Conservation (phyloP, 1,140 invertebrate species). For the Antheraea pernyi region DNA sequence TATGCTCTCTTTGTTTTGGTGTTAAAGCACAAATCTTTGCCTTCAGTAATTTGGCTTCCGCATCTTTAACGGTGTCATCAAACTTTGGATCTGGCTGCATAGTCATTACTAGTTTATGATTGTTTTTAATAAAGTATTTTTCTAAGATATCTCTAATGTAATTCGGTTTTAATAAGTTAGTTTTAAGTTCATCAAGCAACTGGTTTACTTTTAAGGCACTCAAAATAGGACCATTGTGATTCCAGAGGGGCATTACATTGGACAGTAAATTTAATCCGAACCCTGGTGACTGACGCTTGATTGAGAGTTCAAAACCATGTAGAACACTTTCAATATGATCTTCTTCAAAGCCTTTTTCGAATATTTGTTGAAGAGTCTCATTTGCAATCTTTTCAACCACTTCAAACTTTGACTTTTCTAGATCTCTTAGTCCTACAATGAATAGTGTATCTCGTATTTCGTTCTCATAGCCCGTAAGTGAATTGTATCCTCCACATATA, state of each 20-base stretch:
- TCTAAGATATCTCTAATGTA: constrained; percentile 90
- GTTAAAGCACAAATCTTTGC: constrained; percentile 82
- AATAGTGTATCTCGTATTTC: constrained; percentile 91
- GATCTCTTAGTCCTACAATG: constrained; percentile 91
- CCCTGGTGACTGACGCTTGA: constrained; percentile 92
- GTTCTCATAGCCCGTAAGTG: constrained; percentile 87
- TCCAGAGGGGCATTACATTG: constrained; percentile 90
- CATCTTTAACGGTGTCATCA: constrained; percentile 82
- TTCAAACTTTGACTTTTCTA: constrained; percentile 86
- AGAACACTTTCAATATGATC: constrained; percentile 92
- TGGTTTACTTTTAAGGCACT: constrained; percentile 86
- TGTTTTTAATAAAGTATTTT: constrained; percentile 91
- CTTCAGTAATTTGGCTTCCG: constrained; percentile 85
- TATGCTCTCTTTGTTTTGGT: constrained; percentile 81
- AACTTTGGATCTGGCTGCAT: constrained; percentile 92
- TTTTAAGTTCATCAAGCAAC: constrained; percentile 81
- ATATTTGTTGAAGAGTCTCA: constrained; percentile 85
- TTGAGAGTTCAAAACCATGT: constrained; percentile 90
- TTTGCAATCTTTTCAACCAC: constrained; percentile 87
- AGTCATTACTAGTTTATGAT: constrained; percentile 88
- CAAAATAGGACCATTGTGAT: constrained; percentile 90
- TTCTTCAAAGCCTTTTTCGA: constrained; percentile 88
- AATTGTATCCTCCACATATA: constrained; percentile 89
- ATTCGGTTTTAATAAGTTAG: constrained; percentile 80
- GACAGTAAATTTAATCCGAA: constrained; percentile 92